Percentiles rank a stretch among this genome's conserved stretches.
Evolutionary conservation across 2,113 vertebrate genomes (phyloP).

Genomic region (Tichodroma muraria): DNA sequence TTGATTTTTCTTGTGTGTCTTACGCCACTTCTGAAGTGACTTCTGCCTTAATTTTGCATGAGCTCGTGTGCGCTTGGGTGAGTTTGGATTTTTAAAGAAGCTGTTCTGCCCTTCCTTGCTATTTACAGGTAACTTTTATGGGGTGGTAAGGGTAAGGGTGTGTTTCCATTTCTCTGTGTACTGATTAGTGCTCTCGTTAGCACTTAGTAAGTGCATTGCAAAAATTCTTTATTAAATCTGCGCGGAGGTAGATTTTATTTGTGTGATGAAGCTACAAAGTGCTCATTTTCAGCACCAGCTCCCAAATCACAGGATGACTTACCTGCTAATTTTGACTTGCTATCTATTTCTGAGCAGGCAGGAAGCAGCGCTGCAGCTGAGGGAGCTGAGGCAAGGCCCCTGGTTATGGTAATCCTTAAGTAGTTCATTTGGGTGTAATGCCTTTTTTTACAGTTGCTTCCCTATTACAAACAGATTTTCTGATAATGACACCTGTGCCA

Average conservation of each 20-base stretch:
- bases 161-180: neutral
- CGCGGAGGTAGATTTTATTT: neutral
- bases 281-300: neutral
- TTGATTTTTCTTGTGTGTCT: neutral
- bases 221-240: neutral
- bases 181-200: neutral
- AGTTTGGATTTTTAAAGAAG: neutral
- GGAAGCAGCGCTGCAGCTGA: neutral
- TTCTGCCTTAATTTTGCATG: neutral
- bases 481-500: conserved; percentile 37
- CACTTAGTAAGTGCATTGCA: neutral
- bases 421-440: conserved; percentile 47
- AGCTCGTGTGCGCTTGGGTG: neutral
- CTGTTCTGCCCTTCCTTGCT: neutral
- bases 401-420: conserved; percentile 28
- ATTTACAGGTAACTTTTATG: neutral
- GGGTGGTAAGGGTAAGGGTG: neutral
- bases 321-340: neutral
- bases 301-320: neutral
- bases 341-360: neutral
- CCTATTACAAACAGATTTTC: conserved; percentile 45
- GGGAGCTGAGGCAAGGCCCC: neutral
- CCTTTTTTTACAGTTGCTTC: conserved; percentile 27
- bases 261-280: neutral
- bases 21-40: neutral